phyloP scores from a whole-genome alignment of 2,113 vertebrate genomes.

The Xiphias gladius region DNA sequence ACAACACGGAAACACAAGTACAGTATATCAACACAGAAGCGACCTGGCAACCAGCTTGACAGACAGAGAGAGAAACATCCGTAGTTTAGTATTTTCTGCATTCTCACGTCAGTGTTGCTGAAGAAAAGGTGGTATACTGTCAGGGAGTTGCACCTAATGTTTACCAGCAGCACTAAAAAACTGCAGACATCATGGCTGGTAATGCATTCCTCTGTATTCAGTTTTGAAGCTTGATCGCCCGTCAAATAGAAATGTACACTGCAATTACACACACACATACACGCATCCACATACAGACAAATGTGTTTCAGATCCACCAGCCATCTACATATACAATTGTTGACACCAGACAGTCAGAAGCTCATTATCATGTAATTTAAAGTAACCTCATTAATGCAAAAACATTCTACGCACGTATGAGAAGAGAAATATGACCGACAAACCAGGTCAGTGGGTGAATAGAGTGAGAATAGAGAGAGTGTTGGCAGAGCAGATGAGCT shows the following conservation, averaged over 20 bases:
- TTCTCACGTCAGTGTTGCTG: neutral
- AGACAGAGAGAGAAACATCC: neutral
- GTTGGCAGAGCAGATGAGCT: neutral
- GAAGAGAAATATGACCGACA: neutral
- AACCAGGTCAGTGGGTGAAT: slow-evolving; percentile 32
- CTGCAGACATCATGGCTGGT: neutral
- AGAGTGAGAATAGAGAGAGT: neutral
- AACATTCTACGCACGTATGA: neutral
- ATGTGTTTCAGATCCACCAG: neutral
- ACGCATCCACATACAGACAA: neutral
- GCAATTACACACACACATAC: neutral
- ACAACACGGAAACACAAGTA: neutral
- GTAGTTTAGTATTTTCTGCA: neutral
- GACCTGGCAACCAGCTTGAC: neutral
- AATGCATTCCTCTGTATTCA: neutral
- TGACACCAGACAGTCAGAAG: neutral
- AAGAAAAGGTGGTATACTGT: neutral
- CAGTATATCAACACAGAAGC: neutral
- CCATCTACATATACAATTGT: too few species aligned
- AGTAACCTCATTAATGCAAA: neutral
- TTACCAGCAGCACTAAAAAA: neutral
- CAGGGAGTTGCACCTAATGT: neutral
- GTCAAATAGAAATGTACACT: neutral
- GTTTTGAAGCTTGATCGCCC: neutral
- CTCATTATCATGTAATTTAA: neutral